Conservation (phyloP, 2,797 vertebrate species). For the Pogoniulus pusillus region DNA sequence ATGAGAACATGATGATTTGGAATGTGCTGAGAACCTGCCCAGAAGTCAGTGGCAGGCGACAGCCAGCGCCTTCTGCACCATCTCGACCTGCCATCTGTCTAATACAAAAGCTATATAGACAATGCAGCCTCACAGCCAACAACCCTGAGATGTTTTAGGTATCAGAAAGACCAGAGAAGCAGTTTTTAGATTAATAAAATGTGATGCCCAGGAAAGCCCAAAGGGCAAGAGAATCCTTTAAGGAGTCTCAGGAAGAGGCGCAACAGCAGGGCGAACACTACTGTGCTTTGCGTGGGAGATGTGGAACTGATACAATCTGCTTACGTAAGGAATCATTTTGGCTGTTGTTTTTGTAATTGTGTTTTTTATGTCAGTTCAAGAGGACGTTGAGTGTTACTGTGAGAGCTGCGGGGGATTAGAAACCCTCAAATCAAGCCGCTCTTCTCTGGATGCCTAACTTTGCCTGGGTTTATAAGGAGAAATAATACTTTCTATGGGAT, state of each 20-base stretch:
- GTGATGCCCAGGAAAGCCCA: neutral
- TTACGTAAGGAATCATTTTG: neutral
- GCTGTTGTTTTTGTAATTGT: neutral
- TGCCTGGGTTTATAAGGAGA: neutral
- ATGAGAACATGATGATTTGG: rapidly evolving
- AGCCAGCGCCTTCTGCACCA: neutral
- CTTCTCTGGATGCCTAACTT: neutral
- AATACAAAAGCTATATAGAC: neutral
- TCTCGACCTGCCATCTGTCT: neutral
- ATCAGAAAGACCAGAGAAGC: neutral
- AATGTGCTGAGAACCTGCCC: neutral
- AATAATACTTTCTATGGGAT: slow-evolving; percentile 24
- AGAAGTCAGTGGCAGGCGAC: neutral
- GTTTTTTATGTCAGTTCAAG: neutral
- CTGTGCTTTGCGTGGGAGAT: neutral
- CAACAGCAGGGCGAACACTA: neutral
- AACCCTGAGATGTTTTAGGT: neutral
- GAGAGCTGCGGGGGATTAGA: neutral
- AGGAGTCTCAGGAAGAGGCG: neutral
- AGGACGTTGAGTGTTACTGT: neutral
- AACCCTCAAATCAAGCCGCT: neutral
- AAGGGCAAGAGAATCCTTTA: neutral
- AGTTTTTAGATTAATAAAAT: neutral
- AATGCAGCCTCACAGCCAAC: neutral
- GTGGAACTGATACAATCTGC: rapidly evolving